A percentile compares a stretch with the other conserved stretches of the same genome.
Evolutionary conservation across 2,888 invertebrate species (phyloP).

Genomic region (Lepidochrysops patricia): DNA sequence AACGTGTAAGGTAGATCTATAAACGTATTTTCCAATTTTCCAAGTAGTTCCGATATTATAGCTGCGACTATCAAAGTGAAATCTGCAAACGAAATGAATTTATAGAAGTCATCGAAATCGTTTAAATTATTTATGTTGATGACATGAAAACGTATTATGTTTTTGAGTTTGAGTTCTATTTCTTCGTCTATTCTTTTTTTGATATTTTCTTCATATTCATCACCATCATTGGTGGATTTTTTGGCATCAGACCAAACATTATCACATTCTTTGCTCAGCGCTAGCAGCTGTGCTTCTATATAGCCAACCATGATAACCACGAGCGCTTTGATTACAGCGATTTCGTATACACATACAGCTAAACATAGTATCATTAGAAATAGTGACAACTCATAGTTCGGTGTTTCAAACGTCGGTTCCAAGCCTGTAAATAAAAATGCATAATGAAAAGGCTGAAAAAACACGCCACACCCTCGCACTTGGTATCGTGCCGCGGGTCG

Average conservation of each 20-base stretch:
- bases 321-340: not conserved
- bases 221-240: conserved; percentile 16
- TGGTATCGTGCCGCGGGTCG: too few relatives aligned
- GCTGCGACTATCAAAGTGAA: conserved; percentile 36
- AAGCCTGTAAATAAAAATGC: conserved; percentile 13
- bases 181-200: conserved; percentile 31
- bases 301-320: conserved; percentile 40
- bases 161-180: conserved; percentile 30
- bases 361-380: conserved; percentile 10
- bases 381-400: conserved; percentile 19
- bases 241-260: conserved; percentile 38
- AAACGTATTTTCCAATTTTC: conserved; percentile 44
- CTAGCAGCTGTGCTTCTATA: conserved; percentile 42
- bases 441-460: not conserved
- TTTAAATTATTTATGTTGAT: conserved; percentile 31
- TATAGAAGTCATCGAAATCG: conserved; percentile 35
- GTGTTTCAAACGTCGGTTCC: conserved; percentile 17
- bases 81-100: conserved; percentile 38
- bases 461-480: too few relatives aligned
- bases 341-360: not conserved
- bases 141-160: conserved; percentile 35
- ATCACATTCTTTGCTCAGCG: conserved; percentile 38
- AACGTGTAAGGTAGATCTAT: conserved; percentile 40
- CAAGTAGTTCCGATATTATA: conserved; percentile 42
- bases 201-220: conserved; percentile 22